Conservation (phyloP, 2,888 invertebrate species). For the Apotomis turbidana region DNA sequence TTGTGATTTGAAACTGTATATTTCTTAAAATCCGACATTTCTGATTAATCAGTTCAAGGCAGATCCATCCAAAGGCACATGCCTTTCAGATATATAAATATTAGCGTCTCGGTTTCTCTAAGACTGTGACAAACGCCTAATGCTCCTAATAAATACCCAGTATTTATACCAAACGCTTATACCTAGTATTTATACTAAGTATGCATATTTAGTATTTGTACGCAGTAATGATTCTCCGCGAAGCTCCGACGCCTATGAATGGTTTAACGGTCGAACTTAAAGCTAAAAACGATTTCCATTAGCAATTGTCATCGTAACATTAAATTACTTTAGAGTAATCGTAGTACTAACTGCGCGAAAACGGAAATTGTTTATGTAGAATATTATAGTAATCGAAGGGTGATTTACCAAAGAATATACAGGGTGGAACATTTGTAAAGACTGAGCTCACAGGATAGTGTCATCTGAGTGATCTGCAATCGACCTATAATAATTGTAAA, state of each 20-base stretch:
- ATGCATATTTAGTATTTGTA: neutral
- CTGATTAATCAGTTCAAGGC: no score
- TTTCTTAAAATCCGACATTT: no score
- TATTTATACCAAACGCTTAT: slow-evolving; percentile 21
- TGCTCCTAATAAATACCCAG: slow-evolving; percentile 25
- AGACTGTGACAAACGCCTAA: slow-evolving; percentile 12
- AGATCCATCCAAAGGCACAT: no score
- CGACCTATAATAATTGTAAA: no score
- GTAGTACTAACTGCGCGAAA: slow-evolving; percentile 6
- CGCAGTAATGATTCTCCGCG: slow-evolving; percentile 19
- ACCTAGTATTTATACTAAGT: slow-evolving; percentile 11
- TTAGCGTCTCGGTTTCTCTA: neutral
- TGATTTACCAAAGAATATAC: no score
- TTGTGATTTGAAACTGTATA: no score
- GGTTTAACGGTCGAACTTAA: slow-evolving; percentile 24
- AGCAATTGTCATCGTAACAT: slow-evolving; percentile 29
- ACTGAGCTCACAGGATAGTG: no score
- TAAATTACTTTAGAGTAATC: slow-evolving; percentile 20
- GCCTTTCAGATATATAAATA: no score
- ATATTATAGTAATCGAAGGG: neutral
- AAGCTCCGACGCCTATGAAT: slow-evolving; percentile 5
- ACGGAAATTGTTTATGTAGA: neutral
- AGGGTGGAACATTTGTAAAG: no score
- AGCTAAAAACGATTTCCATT: slow-evolving; percentile 24
- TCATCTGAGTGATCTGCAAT: no score